phyloP scores from a whole-genome alignment of 2,797 vertebrate genomes.

The Thalassophryne amazonica region DNA sequence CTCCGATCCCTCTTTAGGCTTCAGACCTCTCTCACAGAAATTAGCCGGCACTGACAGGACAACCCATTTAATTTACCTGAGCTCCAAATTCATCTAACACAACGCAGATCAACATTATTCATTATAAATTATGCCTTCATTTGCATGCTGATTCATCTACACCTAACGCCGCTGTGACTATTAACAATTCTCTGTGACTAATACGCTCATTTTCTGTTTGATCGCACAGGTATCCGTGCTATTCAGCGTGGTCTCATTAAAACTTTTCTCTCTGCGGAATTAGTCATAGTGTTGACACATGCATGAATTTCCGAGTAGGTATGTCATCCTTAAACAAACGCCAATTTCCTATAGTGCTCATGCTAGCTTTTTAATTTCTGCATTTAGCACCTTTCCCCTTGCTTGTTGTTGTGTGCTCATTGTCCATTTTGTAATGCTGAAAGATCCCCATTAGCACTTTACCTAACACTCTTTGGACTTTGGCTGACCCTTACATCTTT shows the following conservation, averaged over 20 bases:
- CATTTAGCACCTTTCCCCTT: not conserved
- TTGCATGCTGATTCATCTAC: constrained; percentile 42
- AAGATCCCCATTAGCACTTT: constrained; percentile 10
- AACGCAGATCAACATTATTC: not conserved
- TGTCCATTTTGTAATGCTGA: not conserved
- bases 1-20: constrained; percentile 21
- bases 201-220: constrained; percentile 47
- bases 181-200: constrained; percentile 32
- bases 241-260: constrained; percentile 35
- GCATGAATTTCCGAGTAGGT: constrained; percentile 10
- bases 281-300: constrained; percentile 33
- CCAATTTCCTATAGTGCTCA: not conserved
- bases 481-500: constrained; percentile 20
- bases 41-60: constrained; percentile 8
- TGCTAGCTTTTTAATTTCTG: constrained; percentile 10
- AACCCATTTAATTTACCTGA: constrained; percentile 7
- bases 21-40: not conserved
- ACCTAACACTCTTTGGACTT: constrained; percentile 35
- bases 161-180: constrained; percentile 9
- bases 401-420: not conserved
- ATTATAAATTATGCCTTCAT: constrained; percentile 17
- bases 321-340: constrained; percentile 19
- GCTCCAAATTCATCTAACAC: constrained; percentile 16
- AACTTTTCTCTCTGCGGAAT: constrained; percentile 28
- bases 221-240: constrained; percentile 37